A percentile compares a stretch with the other conserved stretches of the same genome.
Evolutionary conservation across 35 echinoderm and acorn worm genomes (phyloP).

Genomic region (Apostichopus californicus): DNA sequence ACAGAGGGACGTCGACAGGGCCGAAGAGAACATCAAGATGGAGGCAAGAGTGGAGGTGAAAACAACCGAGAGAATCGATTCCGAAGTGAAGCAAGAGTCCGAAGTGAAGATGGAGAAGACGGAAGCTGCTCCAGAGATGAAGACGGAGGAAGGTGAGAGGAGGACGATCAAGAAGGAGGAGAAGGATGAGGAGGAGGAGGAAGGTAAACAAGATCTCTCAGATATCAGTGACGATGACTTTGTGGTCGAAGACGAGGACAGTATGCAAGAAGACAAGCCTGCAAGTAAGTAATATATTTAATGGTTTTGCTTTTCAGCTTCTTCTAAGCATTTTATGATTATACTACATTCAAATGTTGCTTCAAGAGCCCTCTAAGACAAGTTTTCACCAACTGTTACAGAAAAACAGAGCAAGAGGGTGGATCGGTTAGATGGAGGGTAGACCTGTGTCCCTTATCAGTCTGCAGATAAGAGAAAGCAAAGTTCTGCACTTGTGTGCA

Average conservation of each 20-base stretch:
- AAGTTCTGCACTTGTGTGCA: too few relatives aligned
- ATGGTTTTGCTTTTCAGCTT: too few relatives aligned
- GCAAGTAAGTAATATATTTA: constrained; percentile 20
- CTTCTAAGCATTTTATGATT: too few relatives aligned
- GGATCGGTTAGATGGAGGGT: too few relatives aligned
- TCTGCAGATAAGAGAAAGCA: too few relatives aligned
- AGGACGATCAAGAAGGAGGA: not conserved
- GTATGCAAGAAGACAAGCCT: constrained; percentile 30
- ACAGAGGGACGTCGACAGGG: not conserved
- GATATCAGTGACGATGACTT: constrained; percentile 53
- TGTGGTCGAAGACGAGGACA: constrained; percentile 37
- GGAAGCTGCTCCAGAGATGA: not conserved
- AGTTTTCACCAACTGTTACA: too few relatives aligned
- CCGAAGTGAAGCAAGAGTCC: not conserved
- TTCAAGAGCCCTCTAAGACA: too few relatives aligned
- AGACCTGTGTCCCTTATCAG: too few relatives aligned
- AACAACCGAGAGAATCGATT: not conserved
- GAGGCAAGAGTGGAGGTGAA: constrained; percentile 1
- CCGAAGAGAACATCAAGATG: not conserved
- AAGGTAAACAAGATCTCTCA: constrained; percentile 28
- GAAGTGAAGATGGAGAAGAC: not conserved
- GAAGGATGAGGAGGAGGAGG: constrained; percentile 28
- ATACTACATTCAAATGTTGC: too few relatives aligned
- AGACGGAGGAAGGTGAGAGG: constrained; percentile 9
- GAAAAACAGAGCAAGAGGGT: too few relatives aligned